Base-by-base conservation (phyloP, 2,113 vertebrate genomes). In the Colistium nudipinnis region DNA sequence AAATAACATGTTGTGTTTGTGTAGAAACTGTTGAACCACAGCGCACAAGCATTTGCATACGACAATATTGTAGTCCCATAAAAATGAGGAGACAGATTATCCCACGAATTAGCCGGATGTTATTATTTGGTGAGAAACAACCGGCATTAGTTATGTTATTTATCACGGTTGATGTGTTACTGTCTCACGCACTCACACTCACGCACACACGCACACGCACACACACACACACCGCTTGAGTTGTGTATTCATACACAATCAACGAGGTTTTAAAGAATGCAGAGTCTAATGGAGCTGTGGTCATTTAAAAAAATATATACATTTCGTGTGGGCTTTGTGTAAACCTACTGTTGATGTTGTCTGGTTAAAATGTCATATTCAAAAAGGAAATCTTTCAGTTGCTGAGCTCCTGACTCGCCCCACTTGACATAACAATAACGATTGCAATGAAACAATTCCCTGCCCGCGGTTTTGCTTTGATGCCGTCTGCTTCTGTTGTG, bases 381-480 rank as follows among this genome's bases (percentile, higher is more conserved):
- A 8, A 52, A 28, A 30, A 2, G n/a, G 19, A 52, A 31, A 52
- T n/a, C n/a, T n/a, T n/a, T n/a, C n/a, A n/a, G n/a, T n/a, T n/a
- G n/a, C n/a, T n/a, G n/a, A n/a, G n/a, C n/a, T n/a, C n/a, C n/a
- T n/a, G n/a, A n/a, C n/a, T n/a, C n/a, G n/a, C n/a, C n/a, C n/a
- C n/a, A n/a, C n/a, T n/a, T n/a, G n/a, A n/a, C n/a, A n/a, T n/a
- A n/a, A n/a, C n/a, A n/a, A 70, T n/a, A 38, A 9, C 43, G 20
- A 41, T 39, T 20, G 35, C 4, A 19, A 11, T 24, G 22, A 71
- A 78, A 35, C 35, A 36, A 30, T 31, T 55, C 25, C 41, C 20
- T 52, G 19, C 59, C 36, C 7, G 33, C 1, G 1, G 24, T 36
- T 73, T 72, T 49, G 67, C 61, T 76, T 54, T 31, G 54, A 56